phyloP scores from a whole-genome alignment of 2,797 vertebrate genomes.

The Galaxias olidus region DNA sequence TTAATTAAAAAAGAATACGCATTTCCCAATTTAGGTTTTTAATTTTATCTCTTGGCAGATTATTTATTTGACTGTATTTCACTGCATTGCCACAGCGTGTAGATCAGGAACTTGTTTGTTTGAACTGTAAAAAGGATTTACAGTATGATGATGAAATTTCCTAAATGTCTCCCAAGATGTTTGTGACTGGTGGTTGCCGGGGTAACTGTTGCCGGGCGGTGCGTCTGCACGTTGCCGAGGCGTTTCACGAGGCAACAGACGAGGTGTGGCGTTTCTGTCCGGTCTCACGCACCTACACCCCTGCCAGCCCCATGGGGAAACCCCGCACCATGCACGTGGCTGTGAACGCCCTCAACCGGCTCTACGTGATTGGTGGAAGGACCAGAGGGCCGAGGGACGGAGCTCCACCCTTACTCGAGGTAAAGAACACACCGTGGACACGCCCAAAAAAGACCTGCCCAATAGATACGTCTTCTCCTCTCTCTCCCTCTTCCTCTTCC shows the following conservation, averaged over 20 bases:
- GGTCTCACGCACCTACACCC: slow-evolving; percentile 77
- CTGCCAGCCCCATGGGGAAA: slow-evolving; percentile 83
- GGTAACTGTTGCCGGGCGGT: slow-evolving; percentile 86
- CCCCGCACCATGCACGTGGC: slow-evolving; percentile 94
- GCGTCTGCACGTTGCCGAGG: slow-evolving; percentile 88
- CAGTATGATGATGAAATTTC: no score
- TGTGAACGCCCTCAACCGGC: slow-evolving; percentile 80
- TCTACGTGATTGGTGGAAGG: slow-evolving; percentile 94
- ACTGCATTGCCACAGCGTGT: no score
- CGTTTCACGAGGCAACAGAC: slow-evolving; percentile 87
- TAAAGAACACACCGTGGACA: slow-evolving; percentile 11
- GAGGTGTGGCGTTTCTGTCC: slow-evolving; percentile 96
- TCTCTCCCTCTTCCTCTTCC: no score
- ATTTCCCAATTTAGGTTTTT: no score
- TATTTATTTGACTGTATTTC: no score
- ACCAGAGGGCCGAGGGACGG: slow-evolving; percentile 78
- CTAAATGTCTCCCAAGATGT: slow-evolving; percentile 66
- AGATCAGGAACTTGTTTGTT: no score
- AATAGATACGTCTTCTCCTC: no score
- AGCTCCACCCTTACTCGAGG: slow-evolving; percentile 82
- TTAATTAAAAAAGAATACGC: no score
- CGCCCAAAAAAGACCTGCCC: no score
- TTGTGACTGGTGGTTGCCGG: slow-evolving; percentile 91
- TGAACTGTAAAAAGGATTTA: no score
- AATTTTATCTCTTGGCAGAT: no score